Base-by-base conservation (phyloP, 2,888 invertebrate genomes). In the Doris montereyensis region DNA sequence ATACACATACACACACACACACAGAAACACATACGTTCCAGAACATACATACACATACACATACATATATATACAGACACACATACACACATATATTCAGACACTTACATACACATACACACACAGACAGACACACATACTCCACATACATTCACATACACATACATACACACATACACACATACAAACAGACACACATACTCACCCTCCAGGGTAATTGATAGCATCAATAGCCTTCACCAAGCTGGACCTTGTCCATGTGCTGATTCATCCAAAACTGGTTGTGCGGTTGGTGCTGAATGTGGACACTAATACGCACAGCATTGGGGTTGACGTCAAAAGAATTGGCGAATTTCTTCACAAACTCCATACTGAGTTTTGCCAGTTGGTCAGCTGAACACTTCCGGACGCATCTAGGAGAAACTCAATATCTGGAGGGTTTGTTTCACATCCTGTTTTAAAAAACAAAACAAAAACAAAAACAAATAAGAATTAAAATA, bases 391-490 rank as follows among this genome's bases (percentile, higher is more conserved):
- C 0, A 73, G 32, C 0, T 85, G 84, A 5, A 87, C 86, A 24
- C 85, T 86, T n/a, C 87, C 86, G 0, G 87, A 87, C 0, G 86
- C 82, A 76, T 88, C 87, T 71, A 87, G 80, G 34, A 87, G 79
- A 76, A 87, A 87, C 13, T 86, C 85, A 52, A 88, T 86, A 72
- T 88, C 88, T 30, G 87, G 86, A 0, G 86, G 86, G 35, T 84
- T 84, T 3, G 80, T 81, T 21, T 86, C 86, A 76, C 87, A 87
- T 28, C 80, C 86, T 87, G 77, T 8, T 79, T 24, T 1, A 52
- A 21, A 13, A 58, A n/a, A 67, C 3, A 24, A 17, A 58, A 60
- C 5, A 58, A 5, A 5, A 58, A 41, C 17, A 21, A 34, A 30
- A n/a, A n/a, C 21, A n/a, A 32, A 5, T 3, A 24, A n/a, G 5